These are phyloP conservation scores for Syrista parreyssii DNA, from an alignment of 2,888 invertebrate species.

Conservation along the genomic window DNA sequence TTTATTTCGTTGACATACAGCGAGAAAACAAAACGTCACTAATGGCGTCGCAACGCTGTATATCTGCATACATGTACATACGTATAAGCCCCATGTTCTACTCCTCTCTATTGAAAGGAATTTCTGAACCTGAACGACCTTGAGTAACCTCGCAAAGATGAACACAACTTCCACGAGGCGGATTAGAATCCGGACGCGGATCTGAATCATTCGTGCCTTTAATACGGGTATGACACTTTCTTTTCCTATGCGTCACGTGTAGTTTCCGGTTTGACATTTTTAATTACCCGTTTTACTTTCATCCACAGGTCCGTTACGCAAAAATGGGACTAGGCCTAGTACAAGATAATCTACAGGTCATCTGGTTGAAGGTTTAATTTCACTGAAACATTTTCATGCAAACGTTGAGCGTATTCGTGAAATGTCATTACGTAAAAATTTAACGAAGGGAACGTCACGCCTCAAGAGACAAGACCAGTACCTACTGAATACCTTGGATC, in stretches of 20 bases:
- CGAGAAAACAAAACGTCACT: background rate
- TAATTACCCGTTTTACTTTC: background rate
- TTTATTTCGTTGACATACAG: background rate
- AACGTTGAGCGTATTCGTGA: background rate
- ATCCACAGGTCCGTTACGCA: background rate
- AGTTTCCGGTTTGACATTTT: slow-evolving; percentile 10
- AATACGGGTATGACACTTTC: slow-evolving; percentile 11
- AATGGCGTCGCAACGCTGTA: background rate
- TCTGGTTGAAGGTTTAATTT: background rate
- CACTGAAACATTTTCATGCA: background rate
- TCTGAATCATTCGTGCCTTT: slow-evolving; percentile 16
- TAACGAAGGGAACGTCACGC: background rate
- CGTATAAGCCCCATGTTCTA: background rate
- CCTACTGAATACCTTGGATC: background rate
- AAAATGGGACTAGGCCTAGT: slow-evolving; percentile 10
- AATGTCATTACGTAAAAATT: background rate
- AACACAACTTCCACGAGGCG: background rate
- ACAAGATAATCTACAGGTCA: slow-evolving; percentile 1
- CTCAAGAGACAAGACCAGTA: background rate
- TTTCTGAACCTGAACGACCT: background rate
- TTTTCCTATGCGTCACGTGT: slow-evolving; percentile 20
- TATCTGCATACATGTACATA: background rate
- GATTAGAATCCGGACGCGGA: slow-evolving; percentile 11
- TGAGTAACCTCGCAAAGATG: slow-evolving; percentile 1
- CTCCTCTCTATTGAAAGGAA: background rate